Conservation (phyloP, 2,888 invertebrate species). For the Tipula unca region DNA sequence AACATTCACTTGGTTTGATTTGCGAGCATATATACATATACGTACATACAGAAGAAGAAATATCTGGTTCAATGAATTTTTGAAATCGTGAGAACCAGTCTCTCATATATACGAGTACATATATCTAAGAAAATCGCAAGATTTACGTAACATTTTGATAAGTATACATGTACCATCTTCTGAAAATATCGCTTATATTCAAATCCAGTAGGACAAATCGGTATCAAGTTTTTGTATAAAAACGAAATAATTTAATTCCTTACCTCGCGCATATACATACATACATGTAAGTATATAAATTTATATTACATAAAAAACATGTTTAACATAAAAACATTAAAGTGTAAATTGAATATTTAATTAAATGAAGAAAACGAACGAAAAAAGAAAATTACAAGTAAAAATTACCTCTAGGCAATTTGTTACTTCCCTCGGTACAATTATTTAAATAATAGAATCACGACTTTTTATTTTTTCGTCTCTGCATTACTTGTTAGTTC, state of each 20-base stretch:
- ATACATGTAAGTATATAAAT: too few relatives aligned
- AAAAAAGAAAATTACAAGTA: not conserved
- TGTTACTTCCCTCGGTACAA: slow-evolving; percentile 8
- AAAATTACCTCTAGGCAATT: not conserved
- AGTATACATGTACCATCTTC: too few relatives aligned
- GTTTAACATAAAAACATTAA: slow-evolving; percentile 2
- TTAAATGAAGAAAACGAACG: not conserved
- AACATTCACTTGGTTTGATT: not conserved
- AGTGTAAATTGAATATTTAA: slow-evolving; percentile 1
- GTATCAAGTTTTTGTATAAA: not conserved
- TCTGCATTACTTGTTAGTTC: not conserved
- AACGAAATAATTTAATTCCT: not conserved
- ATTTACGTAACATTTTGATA: not conserved
- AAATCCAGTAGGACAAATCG: not conserved
- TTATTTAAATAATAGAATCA: slow-evolving; percentile 8
- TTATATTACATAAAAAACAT: not conserved
- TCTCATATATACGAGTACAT: too few relatives aligned
- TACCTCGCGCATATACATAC: not conserved
- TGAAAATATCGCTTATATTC: not conserved
- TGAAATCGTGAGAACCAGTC: not conserved
- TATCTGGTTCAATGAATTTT: not conserved
- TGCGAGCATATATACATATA: not conserved
- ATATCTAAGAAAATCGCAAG: not conserved
- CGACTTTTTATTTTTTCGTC: not conserved
- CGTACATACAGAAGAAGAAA: not conserved